Evolutionary conservation across 1,140 invertebrate species (phyloP), one percentile per base, ranked within the genome.

Genomic region (Nasonia longicornis): DNA sequence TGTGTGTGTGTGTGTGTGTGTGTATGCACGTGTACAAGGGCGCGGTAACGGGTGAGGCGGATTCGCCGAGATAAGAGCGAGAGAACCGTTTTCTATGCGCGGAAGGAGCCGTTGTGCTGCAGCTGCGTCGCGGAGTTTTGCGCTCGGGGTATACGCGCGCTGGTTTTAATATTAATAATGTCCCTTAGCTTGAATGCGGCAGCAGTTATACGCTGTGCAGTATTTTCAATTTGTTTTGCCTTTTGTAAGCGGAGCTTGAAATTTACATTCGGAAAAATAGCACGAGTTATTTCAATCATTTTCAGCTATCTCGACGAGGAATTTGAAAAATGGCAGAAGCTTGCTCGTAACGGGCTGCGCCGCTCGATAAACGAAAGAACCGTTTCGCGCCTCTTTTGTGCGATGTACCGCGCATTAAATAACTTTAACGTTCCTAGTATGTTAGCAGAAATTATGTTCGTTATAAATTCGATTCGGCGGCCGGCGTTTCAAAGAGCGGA

Each of bases 151-250:
- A 14, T 48, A 52, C 48, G 52, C 12, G 45, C 14, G 52, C 20
- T 58, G 52, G 52, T 58, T 58, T 58, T 58, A 58, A 58, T 58
- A 58, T 58, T 58, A 58, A 58, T 58, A 58, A 58, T 58, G 52
- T 58, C 52, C 7, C 52, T 58, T 2, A 2, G 45, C 11, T 16
- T 48, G 52, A 58, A 7, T 7, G 52, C 16, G n/a, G 14, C 16
- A 26, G 26, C 26, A 26, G 26, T 26, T 26, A 26, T 26, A 26
- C 26, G 26, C 26, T 26, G 26, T 26, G 26, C 26, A 58, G 16
- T n/a, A 58, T 58, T 58, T n/a, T n/a, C 16, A 58, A 58, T 8
- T 58, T 20, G 20, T 58, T 58, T 58, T 11, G 16, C 0, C 52
- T n/a, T 58, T 16, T 58, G 2, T 20, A n/a, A 20, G 20, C n/a